phyloP scores from a whole-genome alignment of 2,113 vertebrate species.

The Tylochromis polylepis region DNA sequence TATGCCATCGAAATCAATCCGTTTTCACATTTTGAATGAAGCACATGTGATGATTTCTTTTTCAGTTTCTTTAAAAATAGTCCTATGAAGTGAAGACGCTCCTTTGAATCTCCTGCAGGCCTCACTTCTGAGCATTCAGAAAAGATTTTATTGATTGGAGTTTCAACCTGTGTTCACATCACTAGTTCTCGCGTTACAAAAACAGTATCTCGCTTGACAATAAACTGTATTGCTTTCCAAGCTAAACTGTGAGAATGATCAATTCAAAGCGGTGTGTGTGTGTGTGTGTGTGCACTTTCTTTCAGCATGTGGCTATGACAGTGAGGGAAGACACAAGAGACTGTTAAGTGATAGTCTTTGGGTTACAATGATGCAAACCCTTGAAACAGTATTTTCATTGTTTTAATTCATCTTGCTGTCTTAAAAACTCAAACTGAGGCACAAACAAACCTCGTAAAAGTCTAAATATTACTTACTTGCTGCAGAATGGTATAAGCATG shows the following conservation, averaged over 20 bases:
- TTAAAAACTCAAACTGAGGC: background rate
- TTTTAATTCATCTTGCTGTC: background rate
- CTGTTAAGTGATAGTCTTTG: background rate
- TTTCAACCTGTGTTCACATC: constrained; percentile 14
- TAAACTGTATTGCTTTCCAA: constrained; percentile 22
- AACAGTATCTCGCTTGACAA: background rate
- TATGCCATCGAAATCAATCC: background rate
- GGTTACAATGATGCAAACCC: constrained; percentile 36
- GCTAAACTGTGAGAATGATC: constrained; percentile 26
- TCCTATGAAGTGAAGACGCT: background rate
- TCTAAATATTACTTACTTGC: background rate
- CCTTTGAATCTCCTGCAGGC: background rate
- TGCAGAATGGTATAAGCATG: background rate
- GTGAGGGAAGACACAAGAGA: background rate
- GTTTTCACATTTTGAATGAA: background rate
- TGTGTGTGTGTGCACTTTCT: background rate
- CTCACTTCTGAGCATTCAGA: background rate
- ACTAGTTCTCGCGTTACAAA: constrained; percentile 4
- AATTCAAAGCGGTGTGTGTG: background rate
- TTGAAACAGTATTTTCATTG: constrained; percentile 27
- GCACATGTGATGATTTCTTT: background rate
- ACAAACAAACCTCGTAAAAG: background rate
- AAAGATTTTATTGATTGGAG: background rate
- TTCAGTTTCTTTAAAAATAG: background rate
- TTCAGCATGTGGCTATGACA: background rate